Percentiles rank a stretch among this genome's conserved stretches.
Evolutionary conservation across 2,888 invertebrate genomes (phyloP).

Genomic region (Drosophila lacicola): DNA sequence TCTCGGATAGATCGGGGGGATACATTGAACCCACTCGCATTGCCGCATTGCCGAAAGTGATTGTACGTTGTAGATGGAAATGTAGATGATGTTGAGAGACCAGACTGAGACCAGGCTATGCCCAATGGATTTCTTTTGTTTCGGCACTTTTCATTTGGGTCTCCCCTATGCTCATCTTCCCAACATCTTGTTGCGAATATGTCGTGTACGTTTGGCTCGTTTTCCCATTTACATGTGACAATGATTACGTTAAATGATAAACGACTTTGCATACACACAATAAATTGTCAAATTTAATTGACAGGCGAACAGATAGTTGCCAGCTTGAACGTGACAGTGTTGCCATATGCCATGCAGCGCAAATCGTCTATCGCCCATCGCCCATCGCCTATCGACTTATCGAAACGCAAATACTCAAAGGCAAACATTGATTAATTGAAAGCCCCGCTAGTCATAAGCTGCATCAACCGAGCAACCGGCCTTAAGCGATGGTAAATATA

Average conservation of each 20-base stretch:
- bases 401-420: conserved; percentile 18
- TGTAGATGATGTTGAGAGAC: conserved; percentile 17
- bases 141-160: conserved; percentile 4
- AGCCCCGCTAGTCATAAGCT: conserved; percentile 29
- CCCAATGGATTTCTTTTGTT: conserved; percentile 50
- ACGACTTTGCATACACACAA: conserved; percentile 35
- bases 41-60: conserved; percentile 63
- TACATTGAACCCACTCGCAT: conserved; percentile 61
- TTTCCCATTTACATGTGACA: conserved; percentile 47
- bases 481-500: conserved; percentile 27
- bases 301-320: conserved; percentile 40
- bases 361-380: conserved; percentile 23
- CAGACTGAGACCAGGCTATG: conserved; percentile 1
- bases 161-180: conserved; percentile 29
- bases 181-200: conserved; percentile 33
- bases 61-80: conserved; percentile 52
- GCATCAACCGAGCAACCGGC: conserved; percentile 26
- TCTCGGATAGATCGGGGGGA: conserved; percentile 31
- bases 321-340: conserved; percentile 37
- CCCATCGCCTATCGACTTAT: conserved; percentile 15
- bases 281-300: conserved; percentile 56
- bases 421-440: conserved; percentile 44
- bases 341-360: background rate
- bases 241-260: conserved; percentile 54
- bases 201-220: conserved; percentile 23